Conservation (phyloP, 2,797 vertebrate genomes). For the Nyctibius grandis region DNA sequence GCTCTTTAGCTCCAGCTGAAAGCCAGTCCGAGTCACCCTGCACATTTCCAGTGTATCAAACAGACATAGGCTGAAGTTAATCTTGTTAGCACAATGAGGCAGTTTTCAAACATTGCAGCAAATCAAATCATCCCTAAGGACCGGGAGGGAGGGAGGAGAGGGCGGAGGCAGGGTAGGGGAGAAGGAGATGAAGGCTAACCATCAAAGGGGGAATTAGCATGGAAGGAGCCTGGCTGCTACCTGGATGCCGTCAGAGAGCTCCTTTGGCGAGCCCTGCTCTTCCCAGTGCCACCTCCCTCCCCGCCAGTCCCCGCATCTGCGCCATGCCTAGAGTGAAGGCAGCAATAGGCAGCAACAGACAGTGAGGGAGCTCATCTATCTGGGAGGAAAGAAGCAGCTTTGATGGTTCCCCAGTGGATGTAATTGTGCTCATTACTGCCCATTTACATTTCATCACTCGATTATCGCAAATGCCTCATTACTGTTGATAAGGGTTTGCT, state of each 20-base stretch:
- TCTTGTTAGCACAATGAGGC: slow-evolving; percentile 88
- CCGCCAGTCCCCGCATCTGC: not conserved
- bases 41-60: slow-evolving; percentile 82
- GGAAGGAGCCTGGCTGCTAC: not conserved
- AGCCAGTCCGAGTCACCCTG: slow-evolving; percentile 83
- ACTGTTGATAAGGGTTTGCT: slow-evolving; percentile 79
- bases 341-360: slow-evolving; percentile 63
- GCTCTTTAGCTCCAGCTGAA: slow-evolving; percentile 73
- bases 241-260: not conserved
- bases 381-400: slow-evolving; percentile 76
- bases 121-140: slow-evolving; percentile 88
- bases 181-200: not conserved
- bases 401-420: slow-evolving; percentile 83
- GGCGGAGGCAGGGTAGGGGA: not conserved
- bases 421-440: slow-evolving; percentile 90
- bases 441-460: slow-evolving; percentile 94
- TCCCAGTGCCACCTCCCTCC: not conserved
- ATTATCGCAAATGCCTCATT: slow-evolving; percentile 88
- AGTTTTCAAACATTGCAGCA: slow-evolving; percentile 89
- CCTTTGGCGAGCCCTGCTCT: not conserved
- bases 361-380: slow-evolving; percentile 74
- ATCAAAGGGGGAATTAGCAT: slow-evolving; percentile 43
- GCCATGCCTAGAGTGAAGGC: not conserved
- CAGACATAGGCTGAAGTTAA: slow-evolving; percentile 85
- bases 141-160: slow-evolving; percentile 57